Base-by-base conservation (phyloP, 2,113 vertebrate genomes). In the Nesospiza acunhae region DNA sequence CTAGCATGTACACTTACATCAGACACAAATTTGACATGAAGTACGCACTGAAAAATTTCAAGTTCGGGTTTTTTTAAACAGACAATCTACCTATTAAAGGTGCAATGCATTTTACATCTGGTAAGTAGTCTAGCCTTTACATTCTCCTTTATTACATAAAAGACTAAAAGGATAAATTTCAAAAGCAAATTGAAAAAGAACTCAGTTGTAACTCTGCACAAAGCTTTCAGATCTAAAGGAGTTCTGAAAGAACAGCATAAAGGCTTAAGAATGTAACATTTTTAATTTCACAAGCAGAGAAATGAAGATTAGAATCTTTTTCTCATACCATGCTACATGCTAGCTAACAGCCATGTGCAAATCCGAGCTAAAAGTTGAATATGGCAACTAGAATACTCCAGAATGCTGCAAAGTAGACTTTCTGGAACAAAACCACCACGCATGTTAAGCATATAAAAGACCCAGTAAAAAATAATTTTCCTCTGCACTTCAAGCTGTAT, bases 91-190 rank as follows among this genome's bases (percentile, higher is more conserved):
- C 95, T 96, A 98, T 98, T 98, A 98, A 98, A 98, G 98, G 98
- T 98, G 98, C 98, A 98, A 98, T 98, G 98, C 98, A 98, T 98
- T 98, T 98, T 94, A 98, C 60, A 60, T 94, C 94, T 28, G 64
- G 87, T 96, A 97, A 97, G 76, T 87, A 76, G 50, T 76, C 97
- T 88, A 97, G 86, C 96, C 90, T 93, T 90, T 89, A 97, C 63
- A 88, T 86, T 87, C 47, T 85, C 66, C 70, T 84, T 84, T 46
- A 74, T 87, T 69, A 88, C 55, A 83, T 41, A 47, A 22, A 59
- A 37, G 30, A 70, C 66, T 70, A 89, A 88, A 63, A 74, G 59
- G 37, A 82, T n/a, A 87, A 81, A 78, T 79, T 92, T 72, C 75
- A 87, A 93, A 84, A 81, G 49, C 41, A 90, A 85, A 96, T 59